phyloP scores from a whole-genome alignment of 2,888 invertebrate species.

The Cheilosia urbana region DNA sequence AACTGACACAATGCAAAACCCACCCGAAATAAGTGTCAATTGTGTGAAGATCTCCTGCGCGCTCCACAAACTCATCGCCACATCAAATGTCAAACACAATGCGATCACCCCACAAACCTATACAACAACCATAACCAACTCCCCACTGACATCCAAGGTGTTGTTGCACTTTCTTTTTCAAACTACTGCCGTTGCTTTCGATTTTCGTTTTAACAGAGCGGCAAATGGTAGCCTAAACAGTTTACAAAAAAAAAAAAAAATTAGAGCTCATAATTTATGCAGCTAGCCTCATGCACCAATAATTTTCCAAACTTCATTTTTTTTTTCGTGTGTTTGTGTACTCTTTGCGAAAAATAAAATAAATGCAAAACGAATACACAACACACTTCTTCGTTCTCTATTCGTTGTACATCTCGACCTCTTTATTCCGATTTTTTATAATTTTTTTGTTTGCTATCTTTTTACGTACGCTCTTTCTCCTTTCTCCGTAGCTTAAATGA shows the following conservation, averaged over 20 bases:
- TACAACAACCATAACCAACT: background rate
- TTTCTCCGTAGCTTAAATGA: constrained; percentile 61
- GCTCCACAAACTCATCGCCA: background rate
- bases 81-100: constrained; percentile 34
- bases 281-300: constrained; percentile 76
- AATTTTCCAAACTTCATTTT: constrained; percentile 69
- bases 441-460: constrained; percentile 28
- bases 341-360: constrained; percentile 37
- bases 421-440: constrained; percentile 72
- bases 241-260: constrained; percentile 60
- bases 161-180: constrained; percentile 73
- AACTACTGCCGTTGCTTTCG: constrained; percentile 66
- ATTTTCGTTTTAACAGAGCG: constrained; percentile 73
- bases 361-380: constrained; percentile 30
- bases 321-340: constrained; percentile 8
- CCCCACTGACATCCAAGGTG: constrained; percentile 13
- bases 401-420: constrained; percentile 68
- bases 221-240: constrained; percentile 42
- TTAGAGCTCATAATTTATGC: constrained; percentile 74
- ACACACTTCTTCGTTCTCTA: constrained; percentile 68
- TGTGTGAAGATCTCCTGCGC: too few species aligned
- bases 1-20: background rate
- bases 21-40: too few species aligned
- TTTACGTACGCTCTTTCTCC: constrained; percentile 76
- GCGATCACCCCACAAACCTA: constrained; percentile 33